phyloP scores from a whole-genome alignment of 2,797 vertebrate genomes.

The Dallia pectoralis region DNA sequence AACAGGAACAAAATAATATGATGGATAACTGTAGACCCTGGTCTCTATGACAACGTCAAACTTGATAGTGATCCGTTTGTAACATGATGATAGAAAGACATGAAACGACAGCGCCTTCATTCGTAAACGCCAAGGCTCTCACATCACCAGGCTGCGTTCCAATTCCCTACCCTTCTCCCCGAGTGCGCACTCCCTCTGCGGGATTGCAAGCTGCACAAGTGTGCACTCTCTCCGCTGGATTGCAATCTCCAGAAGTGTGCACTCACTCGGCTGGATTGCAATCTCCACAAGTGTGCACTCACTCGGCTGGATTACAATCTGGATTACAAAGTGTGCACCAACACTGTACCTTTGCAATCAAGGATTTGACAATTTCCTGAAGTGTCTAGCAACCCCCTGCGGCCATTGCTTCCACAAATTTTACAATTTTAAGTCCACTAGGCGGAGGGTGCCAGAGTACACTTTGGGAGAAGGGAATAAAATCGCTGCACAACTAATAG shows the following conservation, averaged over 20 bases:
- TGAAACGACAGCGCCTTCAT: not conserved
- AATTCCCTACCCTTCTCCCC: not conserved
- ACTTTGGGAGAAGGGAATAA: not conserved
- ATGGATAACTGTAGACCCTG: constrained; percentile 32
- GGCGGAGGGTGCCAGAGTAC: not conserved
- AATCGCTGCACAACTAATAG: not conserved
- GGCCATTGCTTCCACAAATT: not conserved
- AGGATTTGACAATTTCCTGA: not conserved
- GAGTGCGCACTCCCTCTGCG: not conserved
- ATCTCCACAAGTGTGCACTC: not conserved
- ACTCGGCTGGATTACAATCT: no score
- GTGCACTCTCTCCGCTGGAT: no score
- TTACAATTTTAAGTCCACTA: no score
- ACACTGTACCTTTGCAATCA: not conserved
- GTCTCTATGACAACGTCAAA: constrained; percentile 26
- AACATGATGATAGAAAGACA: constrained; percentile 28
- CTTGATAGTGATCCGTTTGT: constrained; percentile 32
- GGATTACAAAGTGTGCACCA: no score
- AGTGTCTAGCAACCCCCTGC: not conserved
- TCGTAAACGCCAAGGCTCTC: constrained; percentile 17
- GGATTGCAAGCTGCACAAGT: no score
- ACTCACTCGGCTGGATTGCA: constrained; percentile 10
- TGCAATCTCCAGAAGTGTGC: no score
- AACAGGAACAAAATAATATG: constrained; percentile 51
- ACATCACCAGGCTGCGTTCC: constrained; percentile 12